phyloP scores from a whole-genome alignment of 2,797 vertebrate species.

The Silurus lanzhouensis region DNA sequence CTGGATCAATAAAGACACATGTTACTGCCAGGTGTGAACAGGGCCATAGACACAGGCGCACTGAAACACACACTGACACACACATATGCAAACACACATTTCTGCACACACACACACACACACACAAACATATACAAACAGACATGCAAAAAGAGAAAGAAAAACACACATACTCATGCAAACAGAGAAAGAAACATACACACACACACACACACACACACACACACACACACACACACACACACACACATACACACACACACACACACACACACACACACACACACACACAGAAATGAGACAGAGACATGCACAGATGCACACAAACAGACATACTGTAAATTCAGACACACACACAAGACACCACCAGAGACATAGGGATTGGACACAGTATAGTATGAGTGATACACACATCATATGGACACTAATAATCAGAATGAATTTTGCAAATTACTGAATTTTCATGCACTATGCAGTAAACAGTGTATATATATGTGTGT shows the following conservation, averaged over 20 bases:
- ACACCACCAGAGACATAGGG: background rate
- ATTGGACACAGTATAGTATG: background rate
- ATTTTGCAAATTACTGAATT: background rate
- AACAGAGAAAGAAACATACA: background rate
- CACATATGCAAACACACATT: background rate
- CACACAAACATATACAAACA: background rate
- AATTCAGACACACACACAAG: background rate
- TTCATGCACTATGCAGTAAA: background rate
- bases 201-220: background rate
- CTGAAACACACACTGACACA: background rate
- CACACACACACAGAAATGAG: background rate
- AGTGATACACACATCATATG: background rate
- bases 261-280: background rate
- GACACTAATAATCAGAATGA: background rate
- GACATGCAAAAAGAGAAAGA: background rate
- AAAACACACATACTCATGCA: background rate
- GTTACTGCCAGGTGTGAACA: too few species aligned
- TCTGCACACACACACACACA: background rate
- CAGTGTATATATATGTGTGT: background rate
- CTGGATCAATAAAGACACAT: too few species aligned
- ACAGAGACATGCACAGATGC: too few species aligned
- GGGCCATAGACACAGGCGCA: too few species aligned
- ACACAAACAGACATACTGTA: background rate
- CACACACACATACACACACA: background rate
- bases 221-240: background rate